A percentile compares a stretch with the other conserved stretches of the same genome.
Conservation (phyloP, 2,888 invertebrate species). For the Tipula confusa region DNA sequence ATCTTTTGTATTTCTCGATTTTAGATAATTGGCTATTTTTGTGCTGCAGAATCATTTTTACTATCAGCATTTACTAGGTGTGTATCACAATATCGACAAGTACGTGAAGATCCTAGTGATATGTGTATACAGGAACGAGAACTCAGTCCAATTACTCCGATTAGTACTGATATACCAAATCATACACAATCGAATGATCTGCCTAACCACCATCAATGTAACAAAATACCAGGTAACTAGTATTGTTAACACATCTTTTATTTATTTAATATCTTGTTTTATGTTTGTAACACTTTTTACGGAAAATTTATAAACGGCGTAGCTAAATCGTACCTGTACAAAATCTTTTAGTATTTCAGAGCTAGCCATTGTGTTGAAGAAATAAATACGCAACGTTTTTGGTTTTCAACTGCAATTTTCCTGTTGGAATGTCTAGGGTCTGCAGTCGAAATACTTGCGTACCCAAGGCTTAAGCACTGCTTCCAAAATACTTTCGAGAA, state of each 20-base stretch:
- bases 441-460: too few species aligned
- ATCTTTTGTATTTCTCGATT: constrained; percentile 36
- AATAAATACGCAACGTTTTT: too few species aligned
- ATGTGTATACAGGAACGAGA: constrained; percentile 54
- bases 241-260: constrained; percentile 21
- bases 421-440: too few species aligned
- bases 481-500: too few species aligned
- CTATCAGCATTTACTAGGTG: constrained; percentile 57
- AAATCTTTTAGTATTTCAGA: too few species aligned
- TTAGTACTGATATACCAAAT: constrained; percentile 48
- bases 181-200: constrained; percentile 42
- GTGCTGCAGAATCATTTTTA: constrained; percentile 58
- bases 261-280: constrained; percentile 3
- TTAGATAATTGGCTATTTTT: constrained; percentile 60
- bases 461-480: too few species aligned
- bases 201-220: constrained; percentile 48
- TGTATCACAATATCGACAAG: constrained; percentile 57
- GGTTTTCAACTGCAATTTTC: too few species aligned
- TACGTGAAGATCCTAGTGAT: constrained; percentile 60
- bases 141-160: constrained; percentile 52
- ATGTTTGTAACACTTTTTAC: not conserved
- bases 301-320: not conserved
- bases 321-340: too few species aligned
- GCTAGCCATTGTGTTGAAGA: too few species aligned
- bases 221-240: constrained; percentile 34